These are phyloP conservation scores for Tokudaia muenninki DNA, from an alignment of 2,797 vertebrate genomes.

Conservation along the genomic window DNA sequence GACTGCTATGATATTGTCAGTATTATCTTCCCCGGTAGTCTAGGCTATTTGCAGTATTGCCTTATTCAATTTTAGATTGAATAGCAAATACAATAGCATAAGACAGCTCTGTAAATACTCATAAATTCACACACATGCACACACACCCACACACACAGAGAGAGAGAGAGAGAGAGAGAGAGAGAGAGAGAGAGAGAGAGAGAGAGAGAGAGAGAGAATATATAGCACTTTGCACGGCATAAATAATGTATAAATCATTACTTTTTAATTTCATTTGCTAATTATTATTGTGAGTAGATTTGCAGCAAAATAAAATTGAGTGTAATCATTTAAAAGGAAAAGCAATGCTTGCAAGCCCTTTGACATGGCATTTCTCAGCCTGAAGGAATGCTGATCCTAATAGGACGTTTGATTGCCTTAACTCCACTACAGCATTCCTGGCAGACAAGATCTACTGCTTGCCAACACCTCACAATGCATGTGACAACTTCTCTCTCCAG, in stretches of 20 bases:
- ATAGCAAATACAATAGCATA: neutral
- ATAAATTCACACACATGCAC: neutral
- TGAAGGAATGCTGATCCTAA: neutral
- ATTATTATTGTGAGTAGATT: constrained; percentile 20
- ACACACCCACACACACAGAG: neutral
- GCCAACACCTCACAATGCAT: neutral
- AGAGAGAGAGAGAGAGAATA: too few relatives aligned
- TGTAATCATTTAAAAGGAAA: constrained; percentile 9
- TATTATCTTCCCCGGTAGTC: neutral
- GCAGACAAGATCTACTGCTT: neutral
- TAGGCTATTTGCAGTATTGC: neutral
- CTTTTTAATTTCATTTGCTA: constrained; percentile 13
- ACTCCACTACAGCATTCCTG: neutral
- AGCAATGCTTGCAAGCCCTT: neutral
- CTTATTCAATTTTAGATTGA: neutral
- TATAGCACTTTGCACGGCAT: too few relatives aligned
- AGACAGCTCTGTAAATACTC: neutral
- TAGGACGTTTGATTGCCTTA: neutral
- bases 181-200: too few relatives aligned
- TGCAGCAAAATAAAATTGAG: neutral
- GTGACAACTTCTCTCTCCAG: neutral
- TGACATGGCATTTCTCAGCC: neutral
- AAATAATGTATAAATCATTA: neutral
- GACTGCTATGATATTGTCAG: neutral
- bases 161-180: neutral